Evolutionary conservation across 2,888 invertebrate species (phyloP).

Genomic region (Autographa gamma): DNA sequence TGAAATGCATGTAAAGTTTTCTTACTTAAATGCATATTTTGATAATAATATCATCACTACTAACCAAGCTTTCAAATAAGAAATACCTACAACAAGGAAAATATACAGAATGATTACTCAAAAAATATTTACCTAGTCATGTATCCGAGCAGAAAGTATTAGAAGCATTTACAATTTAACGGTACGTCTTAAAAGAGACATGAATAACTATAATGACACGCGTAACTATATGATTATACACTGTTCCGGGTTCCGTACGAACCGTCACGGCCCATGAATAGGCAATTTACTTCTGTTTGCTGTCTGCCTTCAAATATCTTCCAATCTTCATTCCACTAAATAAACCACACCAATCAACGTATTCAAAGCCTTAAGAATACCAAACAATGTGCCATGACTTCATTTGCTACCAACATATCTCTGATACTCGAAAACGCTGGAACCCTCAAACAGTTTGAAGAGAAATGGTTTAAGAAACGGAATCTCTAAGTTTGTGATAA

Average conservation of each 20-base stretch:
- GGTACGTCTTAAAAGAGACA: constrained; percentile 36
- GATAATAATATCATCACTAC: background rate
- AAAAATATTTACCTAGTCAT: constrained; percentile 44
- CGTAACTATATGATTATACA: constrained; percentile 75
- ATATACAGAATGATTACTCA: constrained; percentile 35
- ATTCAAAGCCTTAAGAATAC: constrained; percentile 66
- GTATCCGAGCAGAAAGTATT: constrained; percentile 42
- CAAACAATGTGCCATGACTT: constrained; percentile 51
- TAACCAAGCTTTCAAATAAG: background rate
- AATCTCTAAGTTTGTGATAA: constrained; percentile 48
- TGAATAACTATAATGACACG: constrained; percentile 58
- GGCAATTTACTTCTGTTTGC: constrained; percentile 75
- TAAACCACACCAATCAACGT: constrained; percentile 67
- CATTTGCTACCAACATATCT: constrained; percentile 27
- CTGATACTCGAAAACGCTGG: constrained; percentile 31
- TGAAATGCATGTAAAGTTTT: too few species aligned
- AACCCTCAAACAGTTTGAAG: background rate
- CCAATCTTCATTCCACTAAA: constrained; percentile 64
- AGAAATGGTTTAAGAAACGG: constrained; percentile 10
- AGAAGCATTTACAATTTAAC: constrained; percentile 51
- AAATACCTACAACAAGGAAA: constrained; percentile 18
- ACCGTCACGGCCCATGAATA: constrained; percentile 70
- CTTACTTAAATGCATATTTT: background rate
- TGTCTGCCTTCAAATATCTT: constrained; percentile 60
- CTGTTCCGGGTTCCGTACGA: constrained; percentile 66